Base-by-base conservation (phyloP, 2,797 vertebrate species). In the Peromyscus melanophrys region DNA sequence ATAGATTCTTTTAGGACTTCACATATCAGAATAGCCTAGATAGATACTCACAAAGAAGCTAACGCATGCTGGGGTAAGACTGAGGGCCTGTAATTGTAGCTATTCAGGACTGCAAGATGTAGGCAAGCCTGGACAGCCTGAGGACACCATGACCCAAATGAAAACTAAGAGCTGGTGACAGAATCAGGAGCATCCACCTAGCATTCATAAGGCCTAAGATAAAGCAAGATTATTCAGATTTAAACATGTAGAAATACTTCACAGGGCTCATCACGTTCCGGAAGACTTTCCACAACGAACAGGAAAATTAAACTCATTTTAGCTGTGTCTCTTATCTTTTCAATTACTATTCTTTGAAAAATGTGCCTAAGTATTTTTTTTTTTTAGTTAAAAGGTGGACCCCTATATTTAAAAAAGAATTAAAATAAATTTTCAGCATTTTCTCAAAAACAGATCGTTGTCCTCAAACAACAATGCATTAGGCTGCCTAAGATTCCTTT, bases 231-330 rank as follows among this genome's bases (percentile, higher is more conserved):
- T 43, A 69, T 29, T 6, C 23, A 88, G 7, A 37, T 4, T 76
- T 89, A 71, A 88, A 76, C 93, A 96, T 52, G 65, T 1, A 90
- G n/a, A 85, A 93, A 75, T 57, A 14, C 80, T 90, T 52, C 49
- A 90, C 71, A 89, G 19, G 3, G 19, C 49, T 92, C 27, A 73
- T 65, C 17, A 77, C 25, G 75, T 43, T 83, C n/a, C 4, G 1
- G 49, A 73, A 85, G 52, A 0, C 7, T 49, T 97, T 89, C 27
- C 31, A 92, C 27, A 94, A 57, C 11, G 76, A 94, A 89, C 0
- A 93, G 5, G 17, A 88, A 92, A 94, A 85, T 31, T 29, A 96
- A 81, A 11, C 4, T 75, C 85, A 65, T 73, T 69, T 85, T 43
- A 73, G 23, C 52, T 89, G 23, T 49, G 21, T 13, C 9, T 95